Base-by-base conservation (phyloP, 2,888 invertebrate genomes). In the Netelia virgata region DNA sequence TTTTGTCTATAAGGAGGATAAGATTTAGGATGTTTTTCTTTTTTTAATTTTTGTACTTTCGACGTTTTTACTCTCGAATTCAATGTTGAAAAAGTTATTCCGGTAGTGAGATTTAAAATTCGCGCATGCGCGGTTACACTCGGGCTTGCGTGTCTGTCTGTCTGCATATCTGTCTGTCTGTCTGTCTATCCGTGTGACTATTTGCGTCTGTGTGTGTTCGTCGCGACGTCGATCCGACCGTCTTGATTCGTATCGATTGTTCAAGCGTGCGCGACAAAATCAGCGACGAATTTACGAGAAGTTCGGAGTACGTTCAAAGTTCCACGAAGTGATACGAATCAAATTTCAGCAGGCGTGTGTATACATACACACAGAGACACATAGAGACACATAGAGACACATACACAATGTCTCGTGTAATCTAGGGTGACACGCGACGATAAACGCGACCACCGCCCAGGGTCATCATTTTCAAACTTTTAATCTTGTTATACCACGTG, bases 391-490 rank as follows among this genome's bases (percentile, higher is more conserved):
- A 23, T 2, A 1, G 8, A 73, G 47, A 73, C 43, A 47, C 28
- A 28, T 5, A 28, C 5, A 28, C 5, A 28, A 28, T 10, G 23
- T 16, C 14, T n/a, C 11, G 3, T 23, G 61, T 61, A 66, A 50
- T 66, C 18, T 55, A 55, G 36, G 28, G 75, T 61, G 47, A 43
- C 47, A 61, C 18, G 55, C 18, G 59, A 73, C 47, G 61, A 61
- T 61, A 73, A 73, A 59, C 59, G 59, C 73, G 23, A 61, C 28
- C 28, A 28, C 28, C 16, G 59, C 47, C 53, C 66, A 36, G 61
- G 20, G 41, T 41, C 28, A 66, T 41, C 28, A 53, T 75, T 75
- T 75, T 64, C 47, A 18, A 75, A 53, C 64, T 53, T 57, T 66
- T 3, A 64, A 75, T 75, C 41, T 28, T n/a, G 41, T 75, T 64